A percentile compares a stretch with the other conserved stretches of the same genome.
These are phyloP conservation scores for Pygoscelis adeliae DNA, from an alignment of 2,113 vertebrate species.

Conservation along the genomic window DNA sequence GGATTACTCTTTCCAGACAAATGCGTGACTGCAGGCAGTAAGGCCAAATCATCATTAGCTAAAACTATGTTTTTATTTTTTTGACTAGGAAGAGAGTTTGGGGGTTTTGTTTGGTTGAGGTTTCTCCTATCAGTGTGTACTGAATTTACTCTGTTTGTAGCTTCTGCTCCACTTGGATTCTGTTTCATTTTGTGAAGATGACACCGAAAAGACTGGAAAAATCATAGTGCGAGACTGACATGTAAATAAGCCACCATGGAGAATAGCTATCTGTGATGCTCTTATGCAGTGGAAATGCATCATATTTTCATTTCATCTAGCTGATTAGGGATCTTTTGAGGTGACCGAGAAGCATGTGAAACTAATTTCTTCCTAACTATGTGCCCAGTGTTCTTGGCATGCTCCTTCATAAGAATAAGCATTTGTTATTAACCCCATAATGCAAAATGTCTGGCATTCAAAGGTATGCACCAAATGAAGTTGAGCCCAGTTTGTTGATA, in stretches of 20 bases:
- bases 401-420: constrained; percentile 37
- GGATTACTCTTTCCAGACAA: background rate
- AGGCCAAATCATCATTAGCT: background rate
- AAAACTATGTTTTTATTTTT: background rate
- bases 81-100: background rate
- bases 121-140: background rate
- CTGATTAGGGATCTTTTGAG: constrained; percentile 58
- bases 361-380: constrained; percentile 63
- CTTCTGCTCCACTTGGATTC: constrained; percentile 46
- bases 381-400: constrained; percentile 53
- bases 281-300: constrained; percentile 40
- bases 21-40: background rate
- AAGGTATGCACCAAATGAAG: background rate
- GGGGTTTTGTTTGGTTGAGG: background rate
- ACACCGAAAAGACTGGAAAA: constrained; percentile 54
- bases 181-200: constrained; percentile 60
- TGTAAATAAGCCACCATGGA: constrained; percentile 47
- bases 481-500: background rate
- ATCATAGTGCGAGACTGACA: constrained; percentile 49
- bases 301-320: constrained; percentile 52
- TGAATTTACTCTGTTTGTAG: constrained; percentile 63
- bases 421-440: constrained; percentile 55
- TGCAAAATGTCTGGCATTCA: constrained; percentile 37
- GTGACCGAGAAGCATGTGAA: constrained; percentile 61
- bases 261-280: constrained; percentile 40